phyloP scores from a whole-genome alignment of 2,888 invertebrate species.

The Augiades crinisus region DNA sequence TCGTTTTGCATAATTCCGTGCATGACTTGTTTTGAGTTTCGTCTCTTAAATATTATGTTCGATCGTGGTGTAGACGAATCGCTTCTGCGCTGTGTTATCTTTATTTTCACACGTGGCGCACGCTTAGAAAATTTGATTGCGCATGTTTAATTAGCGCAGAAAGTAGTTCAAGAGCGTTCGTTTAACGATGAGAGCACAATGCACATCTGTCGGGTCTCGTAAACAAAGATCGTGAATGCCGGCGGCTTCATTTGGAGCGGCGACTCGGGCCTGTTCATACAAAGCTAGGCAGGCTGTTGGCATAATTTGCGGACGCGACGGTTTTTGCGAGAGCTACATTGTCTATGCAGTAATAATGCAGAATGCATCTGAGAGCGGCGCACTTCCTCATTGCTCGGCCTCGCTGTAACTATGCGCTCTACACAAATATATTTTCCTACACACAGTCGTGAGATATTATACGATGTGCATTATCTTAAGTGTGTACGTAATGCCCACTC shows the following conservation, averaged over 20 bases:
- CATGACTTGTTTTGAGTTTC: constrained; percentile 34
- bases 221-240: constrained; percentile 45
- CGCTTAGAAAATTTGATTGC: constrained; percentile 20
- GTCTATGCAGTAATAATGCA: constrained; percentile 49
- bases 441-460: not conserved
- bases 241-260: constrained; percentile 12
- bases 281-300: constrained; percentile 23
- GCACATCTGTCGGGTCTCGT: constrained; percentile 37
- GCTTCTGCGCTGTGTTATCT: constrained; percentile 1
- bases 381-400: constrained; percentile 53
- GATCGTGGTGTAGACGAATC: constrained; percentile 11
- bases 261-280: constrained; percentile 35
- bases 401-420: constrained; percentile 37
- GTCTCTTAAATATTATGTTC: constrained; percentile 24
- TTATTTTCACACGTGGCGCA: constrained; percentile 14
- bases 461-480: not conserved
- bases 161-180: constrained; percentile 33
- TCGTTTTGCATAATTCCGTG: constrained; percentile 43
- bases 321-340: constrained; percentile 43
- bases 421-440: constrained; percentile 20
- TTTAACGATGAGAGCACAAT: constrained; percentile 28
- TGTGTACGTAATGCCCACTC: not conserved
- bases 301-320: constrained; percentile 44
- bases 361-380: constrained; percentile 56
- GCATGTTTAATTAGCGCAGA: constrained; percentile 29